These are phyloP conservation scores for Nixonia krombeini DNA, from an alignment of 1,140 invertebrate species.

Conservation along the genomic window DNA sequence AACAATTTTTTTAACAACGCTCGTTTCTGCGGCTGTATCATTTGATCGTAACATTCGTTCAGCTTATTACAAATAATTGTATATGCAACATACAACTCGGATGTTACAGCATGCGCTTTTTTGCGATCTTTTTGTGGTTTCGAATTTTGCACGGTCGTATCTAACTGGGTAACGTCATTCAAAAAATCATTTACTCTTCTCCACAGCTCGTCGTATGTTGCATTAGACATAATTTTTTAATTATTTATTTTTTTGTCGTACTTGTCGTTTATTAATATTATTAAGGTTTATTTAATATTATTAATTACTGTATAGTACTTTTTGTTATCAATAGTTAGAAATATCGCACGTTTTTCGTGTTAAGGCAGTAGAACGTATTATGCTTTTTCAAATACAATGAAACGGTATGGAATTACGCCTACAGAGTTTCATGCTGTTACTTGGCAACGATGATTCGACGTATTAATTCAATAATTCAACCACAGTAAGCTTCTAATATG, in stretches of 20 bases:
- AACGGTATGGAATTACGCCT: no score
- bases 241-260: not conserved
- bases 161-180: slow-evolving; percentile 76
- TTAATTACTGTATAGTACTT: no score
- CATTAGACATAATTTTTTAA: slow-evolving; percentile 77
- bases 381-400: no score
- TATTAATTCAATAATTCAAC: no score
- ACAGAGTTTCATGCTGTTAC: no score
- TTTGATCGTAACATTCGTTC: slow-evolving; percentile 89
- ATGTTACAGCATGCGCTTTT: slow-evolving; percentile 73
- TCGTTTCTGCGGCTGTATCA: slow-evolving; percentile 94
- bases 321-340: no score
- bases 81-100: slow-evolving; percentile 84
- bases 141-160: slow-evolving; percentile 76
- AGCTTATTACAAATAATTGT: slow-evolving; percentile 83
- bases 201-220: slow-evolving; percentile 80
- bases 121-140: slow-evolving; percentile 76
- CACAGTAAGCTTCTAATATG: no score
- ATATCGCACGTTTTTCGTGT: no score
- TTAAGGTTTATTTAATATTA: no score
- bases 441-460: no score
- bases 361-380: no score
- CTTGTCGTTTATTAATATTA: not conserved
- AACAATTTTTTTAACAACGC: slow-evolving; percentile 83
- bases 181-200: slow-evolving; percentile 75